Base-by-base conservation (phyloP, 2,888 invertebrate genomes). In the Chrysina gloriosa region DNA sequence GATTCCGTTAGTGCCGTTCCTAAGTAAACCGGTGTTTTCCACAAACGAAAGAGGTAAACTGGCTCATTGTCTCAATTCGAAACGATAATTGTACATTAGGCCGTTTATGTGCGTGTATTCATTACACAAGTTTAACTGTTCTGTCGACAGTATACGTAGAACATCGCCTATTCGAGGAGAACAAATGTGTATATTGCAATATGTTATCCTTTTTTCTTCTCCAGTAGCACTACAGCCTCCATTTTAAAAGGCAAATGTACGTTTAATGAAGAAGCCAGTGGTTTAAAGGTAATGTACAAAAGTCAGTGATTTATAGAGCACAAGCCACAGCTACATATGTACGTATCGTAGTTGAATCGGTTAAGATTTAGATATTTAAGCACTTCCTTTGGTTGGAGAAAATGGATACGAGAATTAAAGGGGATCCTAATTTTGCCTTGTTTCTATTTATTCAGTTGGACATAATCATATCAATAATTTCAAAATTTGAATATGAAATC, bases 81-180 rank as follows among this genome's bases (percentile, higher is more conserved):
- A 52, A 29, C 52, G 31, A 52, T 52, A 52, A 52, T 45, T 54
- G 54, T 31, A 31, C 54, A 54, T 54, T 54, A 54, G 19, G 36
- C 61, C 47, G 61, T 47, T 27, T 65, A 50, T 52, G 39, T 50
- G 52, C 39, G 23, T 36, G 36, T 65, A 52, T 65, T 50, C 50
- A 65, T 52, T 65, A 65, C 50, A 47, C 47, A 52, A 31, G 39
- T 14, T 65, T 50, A 65, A 65, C 65, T 52, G 65, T 65, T 34
- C 36, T 31, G 14, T n/a, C 52, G 31, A 21, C 16, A 31, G 34
- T 31, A 31, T 52, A 2, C 19, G 31, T 52, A 31, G 29, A 52
- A n/a, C 6, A 31, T 31, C 31, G 31, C 19, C 52, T 16, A 52
- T 31, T 16, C 31, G 3, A 4, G 31, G 19, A 52, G 19, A 52